Conservation (phyloP, 2,888 invertebrate species). For the Dryocosmus kuriphilus region DNA sequence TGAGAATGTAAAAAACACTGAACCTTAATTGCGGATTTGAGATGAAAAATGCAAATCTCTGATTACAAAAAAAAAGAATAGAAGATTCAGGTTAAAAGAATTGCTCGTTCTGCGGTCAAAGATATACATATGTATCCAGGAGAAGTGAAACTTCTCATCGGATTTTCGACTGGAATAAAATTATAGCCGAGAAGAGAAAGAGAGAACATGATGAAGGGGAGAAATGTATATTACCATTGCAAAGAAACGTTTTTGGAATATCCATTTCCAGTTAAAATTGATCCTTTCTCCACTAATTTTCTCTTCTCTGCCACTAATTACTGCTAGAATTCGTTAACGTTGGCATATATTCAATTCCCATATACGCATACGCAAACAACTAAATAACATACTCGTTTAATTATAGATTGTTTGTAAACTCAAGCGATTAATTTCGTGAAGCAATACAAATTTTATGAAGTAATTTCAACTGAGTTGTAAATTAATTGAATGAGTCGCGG, state of each 20-base stretch:
- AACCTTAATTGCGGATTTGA: not conserved
- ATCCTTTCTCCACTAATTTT: not conserved
- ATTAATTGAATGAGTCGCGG: not conserved
- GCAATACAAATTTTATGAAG: not conserved
- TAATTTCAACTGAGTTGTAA: not conserved
- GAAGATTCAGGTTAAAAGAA: not conserved
- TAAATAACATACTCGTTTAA: not conserved
- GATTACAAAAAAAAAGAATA: constrained; percentile 23
- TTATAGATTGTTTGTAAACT: not conserved
- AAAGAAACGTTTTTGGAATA: constrained; percentile 58
- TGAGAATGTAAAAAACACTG: not conserved
- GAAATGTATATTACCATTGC: constrained; percentile 62
- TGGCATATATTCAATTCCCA: not conserved
- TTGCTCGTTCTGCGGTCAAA: constrained; percentile 8
- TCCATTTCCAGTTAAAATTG: constrained; percentile 46
- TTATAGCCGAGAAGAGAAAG: constrained; percentile 21
- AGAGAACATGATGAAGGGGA: constrained; percentile 32
- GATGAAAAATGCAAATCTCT: not conserved
- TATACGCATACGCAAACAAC: not conserved
- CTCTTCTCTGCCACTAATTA: constrained; percentile 18
- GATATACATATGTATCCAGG: constrained; percentile 31
- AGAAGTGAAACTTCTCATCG: constrained; percentile 36
- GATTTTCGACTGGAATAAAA: constrained; percentile 35
- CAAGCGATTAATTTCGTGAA: not conserved
- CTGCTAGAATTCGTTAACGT: constrained; percentile 12